Conservation (phyloP, 2,888 invertebrate species). For the Torymus texanus region DNA sequence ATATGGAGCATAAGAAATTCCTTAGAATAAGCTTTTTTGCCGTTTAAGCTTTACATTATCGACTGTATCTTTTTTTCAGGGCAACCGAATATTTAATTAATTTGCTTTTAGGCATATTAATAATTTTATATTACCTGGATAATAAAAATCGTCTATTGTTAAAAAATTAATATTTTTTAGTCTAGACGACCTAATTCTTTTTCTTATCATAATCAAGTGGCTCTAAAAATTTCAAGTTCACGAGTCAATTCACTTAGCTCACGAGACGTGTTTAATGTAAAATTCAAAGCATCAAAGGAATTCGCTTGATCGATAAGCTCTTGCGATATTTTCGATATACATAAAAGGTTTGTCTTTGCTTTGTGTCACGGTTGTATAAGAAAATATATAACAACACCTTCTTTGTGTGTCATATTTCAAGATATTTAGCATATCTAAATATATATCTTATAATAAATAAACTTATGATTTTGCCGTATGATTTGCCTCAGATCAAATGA, state of each 20-base stretch:
- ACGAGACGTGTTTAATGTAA: conserved; percentile 9
- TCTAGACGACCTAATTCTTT: neutral
- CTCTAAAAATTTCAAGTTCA: conserved; percentile 5
- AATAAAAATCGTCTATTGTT: neutral
- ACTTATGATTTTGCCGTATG: no score
- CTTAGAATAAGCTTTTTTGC: no score
- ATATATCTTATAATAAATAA: no score
- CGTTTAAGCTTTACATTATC: no score
- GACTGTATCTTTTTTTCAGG: no score
- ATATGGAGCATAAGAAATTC: no score
- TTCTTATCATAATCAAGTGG: neutral
- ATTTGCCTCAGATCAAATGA: no score
- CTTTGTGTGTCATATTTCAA: no score
- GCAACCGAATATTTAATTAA: no score
- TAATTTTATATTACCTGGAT: no score
- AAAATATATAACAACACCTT: neutral
- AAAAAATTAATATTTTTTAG: neutral
- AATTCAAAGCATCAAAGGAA: conserved; percentile 11
- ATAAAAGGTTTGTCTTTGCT: neutral
- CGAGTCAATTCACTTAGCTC: neutral
- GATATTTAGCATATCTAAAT: no score
- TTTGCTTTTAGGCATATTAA: no score
- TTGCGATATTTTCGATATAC: conserved; percentile 5
- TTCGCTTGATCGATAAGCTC: neutral
- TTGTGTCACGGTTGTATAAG: neutral